These are phyloP conservation scores for Pseudomyrmex pallidus DNA, from an alignment of 1,140 invertebrate species.

Conservation along the genomic window DNA sequence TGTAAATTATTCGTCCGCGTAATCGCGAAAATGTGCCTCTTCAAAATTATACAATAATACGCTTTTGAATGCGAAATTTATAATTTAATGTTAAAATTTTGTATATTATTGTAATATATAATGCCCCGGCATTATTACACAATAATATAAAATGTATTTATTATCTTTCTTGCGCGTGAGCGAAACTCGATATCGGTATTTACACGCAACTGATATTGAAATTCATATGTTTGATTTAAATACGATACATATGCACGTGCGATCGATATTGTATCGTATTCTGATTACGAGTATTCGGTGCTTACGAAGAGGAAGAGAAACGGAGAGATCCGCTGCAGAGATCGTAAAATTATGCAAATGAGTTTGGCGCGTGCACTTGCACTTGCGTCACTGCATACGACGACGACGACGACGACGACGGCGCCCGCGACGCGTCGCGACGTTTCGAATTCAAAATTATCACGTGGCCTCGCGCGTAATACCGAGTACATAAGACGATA, in stretches of 20 bases:
- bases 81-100: neutral
- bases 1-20: too few relatives aligned
- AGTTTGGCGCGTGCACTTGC: constrained; percentile 22
- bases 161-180: too few relatives aligned
- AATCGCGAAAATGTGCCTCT: too few relatives aligned
- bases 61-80: neutral
- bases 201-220: neutral
- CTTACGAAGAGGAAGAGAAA: neutral
- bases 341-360: constrained; percentile 33
- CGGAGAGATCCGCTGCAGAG: too few relatives aligned
- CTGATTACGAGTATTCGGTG: constrained; percentile 16
- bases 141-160: too few relatives aligned
- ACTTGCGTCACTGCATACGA: neutral
- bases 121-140: too few relatives aligned
- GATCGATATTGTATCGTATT: neutral
- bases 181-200: constrained; percentile 6
- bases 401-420: neutral
- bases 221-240: neutral
- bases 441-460: constrained; percentile 49
- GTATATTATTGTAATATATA: neutral
- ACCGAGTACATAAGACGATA: constrained; percentile 26
- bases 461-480: constrained; percentile 36
- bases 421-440: constrained; percentile 17
- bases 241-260: neutral
- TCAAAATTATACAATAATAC: too few relatives aligned